Evolutionary conservation across 2,113 vertebrate species (phyloP), one percentile per base, ranked within the genome.

Genomic region (Apteryx owenii): DNA sequence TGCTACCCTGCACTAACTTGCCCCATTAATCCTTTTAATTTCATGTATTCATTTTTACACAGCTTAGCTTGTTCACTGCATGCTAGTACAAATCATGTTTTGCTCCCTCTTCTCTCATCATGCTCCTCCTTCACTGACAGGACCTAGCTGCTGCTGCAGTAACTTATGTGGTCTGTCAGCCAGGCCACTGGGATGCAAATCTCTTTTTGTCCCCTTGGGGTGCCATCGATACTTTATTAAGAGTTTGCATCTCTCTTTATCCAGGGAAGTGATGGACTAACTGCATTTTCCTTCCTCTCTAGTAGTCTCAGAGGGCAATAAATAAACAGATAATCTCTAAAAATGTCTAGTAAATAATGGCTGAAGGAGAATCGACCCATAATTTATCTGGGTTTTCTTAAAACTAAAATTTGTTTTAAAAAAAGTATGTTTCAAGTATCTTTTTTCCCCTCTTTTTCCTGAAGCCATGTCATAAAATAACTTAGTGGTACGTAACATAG

Each of bases 21-120:
- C 93, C 92, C 91, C 77, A 84, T 96, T 96, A 97, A 96, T 97
- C 95, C 93, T 96, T 93, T 93, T 96, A 96, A 96, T 93, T 96
- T 93, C 7, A n/a, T 31, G 51, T 78, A 90, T 86, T 95, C 95
- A 75, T 93, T 95, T 95, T 91, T 90, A 96, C 82, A 91, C 93
- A 85, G 69, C 64, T 96, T 93, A 68, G 82, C 82, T 93, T 86
- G 97, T 83, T 97, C 38, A 3, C 85, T 96, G 88, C 95, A 56
- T 94, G 96, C 89, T 91, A 69, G 95, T 79, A 93, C 89, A 91
- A 94, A 96, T 94, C 89, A 51, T n/a, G 80, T 17, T 93, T 75
- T 96, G 54, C 60, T 93, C 58, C 68, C 69, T 85, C 29, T 75
- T n/a, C 91, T 93, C 90, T 92, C n/a, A 22, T n/a, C 53, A 3